phyloP scores from a whole-genome alignment of 2,113 vertebrate genomes.

The Onychorhynchus coronatus region DNA sequence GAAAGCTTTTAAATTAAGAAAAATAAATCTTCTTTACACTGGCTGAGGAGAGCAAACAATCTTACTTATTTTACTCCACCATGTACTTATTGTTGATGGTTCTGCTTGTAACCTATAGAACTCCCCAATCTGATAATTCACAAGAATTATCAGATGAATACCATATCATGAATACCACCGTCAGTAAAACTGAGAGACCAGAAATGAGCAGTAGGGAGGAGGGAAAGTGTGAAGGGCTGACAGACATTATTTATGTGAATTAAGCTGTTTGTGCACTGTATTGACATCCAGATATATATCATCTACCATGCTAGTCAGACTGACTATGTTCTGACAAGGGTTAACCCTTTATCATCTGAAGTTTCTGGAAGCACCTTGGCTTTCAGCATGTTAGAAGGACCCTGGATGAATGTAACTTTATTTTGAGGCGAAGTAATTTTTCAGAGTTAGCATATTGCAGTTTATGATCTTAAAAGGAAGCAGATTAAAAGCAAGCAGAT shows the following conservation, averaged over 20 bases:
- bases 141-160: no score
- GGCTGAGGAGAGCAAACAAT: neutral
- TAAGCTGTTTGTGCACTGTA: neutral
- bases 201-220: neutral
- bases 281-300: neutral
- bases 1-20: neutral
- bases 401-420: neutral
- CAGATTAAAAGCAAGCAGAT: neutral
- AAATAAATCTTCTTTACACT: neutral
- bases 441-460: neutral
- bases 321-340: neutral
- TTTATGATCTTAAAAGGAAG: neutral
- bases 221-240: neutral
- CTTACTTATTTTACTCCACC: neutral
- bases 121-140: neutral
- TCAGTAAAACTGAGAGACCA: slow-evolving; percentile 15
- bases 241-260: neutral
- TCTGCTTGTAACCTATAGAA: neutral
- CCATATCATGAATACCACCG: neutral
- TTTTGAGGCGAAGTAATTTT: neutral
- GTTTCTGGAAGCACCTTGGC: neutral
- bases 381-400: neutral
- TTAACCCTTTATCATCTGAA: neutral
- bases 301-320: neutral
- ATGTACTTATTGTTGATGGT: neutral